Conservation (phyloP, 2,113 vertebrate species). For the Misgurnus mizolepis region DNA sequence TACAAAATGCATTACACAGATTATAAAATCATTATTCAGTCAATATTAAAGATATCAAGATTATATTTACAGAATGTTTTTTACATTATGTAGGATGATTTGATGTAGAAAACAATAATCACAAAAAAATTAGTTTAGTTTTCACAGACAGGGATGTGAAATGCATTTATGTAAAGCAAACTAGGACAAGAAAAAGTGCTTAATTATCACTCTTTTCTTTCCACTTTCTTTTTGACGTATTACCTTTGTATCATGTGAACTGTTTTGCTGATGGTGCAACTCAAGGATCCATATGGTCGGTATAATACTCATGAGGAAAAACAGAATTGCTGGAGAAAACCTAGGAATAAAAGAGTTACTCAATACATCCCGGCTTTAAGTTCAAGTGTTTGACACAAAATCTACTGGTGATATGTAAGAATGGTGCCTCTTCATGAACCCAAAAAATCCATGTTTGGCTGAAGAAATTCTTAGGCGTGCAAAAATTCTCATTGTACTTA, state of each 20-base stretch:
- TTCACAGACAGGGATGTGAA: too few species aligned
- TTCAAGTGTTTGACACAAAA: neutral
- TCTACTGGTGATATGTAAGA: neutral
- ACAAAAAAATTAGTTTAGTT: too few species aligned
- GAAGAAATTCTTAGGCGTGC: neutral
- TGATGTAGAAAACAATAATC: too few species aligned
- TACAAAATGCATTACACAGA: neutral
- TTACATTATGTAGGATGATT: too few species aligned
- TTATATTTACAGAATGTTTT: too few species aligned
- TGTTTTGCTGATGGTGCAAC: constrained; percentile 68
- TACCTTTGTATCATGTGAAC: constrained; percentile 41
- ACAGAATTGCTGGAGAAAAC: constrained; percentile 87
- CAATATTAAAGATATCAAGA: too few species aligned
- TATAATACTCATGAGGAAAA: constrained; percentile 84
- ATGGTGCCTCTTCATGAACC: neutral
- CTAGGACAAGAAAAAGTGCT: too few species aligned
- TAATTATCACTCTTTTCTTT: neutral
- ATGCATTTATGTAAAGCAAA: too few species aligned
- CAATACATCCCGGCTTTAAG: neutral
- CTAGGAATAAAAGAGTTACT: constrained; percentile 63
- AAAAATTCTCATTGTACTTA: constrained; percentile 51
- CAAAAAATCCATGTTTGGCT: neutral
- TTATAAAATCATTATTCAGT: too few species aligned
- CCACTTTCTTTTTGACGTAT: constrained; percentile 12
- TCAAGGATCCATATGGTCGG: constrained; percentile 88